Percentiles rank a stretch among this genome's conserved stretches.
Evolutionary conservation across 1,140 invertebrate species (phyloP).

Genomic region (Sycophila sp.): DNA sequence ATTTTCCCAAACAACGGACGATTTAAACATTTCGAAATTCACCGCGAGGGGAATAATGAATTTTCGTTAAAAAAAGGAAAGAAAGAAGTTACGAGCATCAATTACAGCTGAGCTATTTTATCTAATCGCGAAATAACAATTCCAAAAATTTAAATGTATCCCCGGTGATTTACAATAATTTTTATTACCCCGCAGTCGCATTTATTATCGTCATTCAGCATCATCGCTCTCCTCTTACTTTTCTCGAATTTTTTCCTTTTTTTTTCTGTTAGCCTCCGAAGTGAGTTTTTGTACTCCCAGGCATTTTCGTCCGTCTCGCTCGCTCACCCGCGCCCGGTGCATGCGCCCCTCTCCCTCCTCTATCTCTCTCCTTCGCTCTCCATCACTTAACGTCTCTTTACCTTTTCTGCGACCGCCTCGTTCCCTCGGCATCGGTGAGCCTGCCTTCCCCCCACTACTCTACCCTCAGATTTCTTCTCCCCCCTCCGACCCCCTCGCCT

Average conservation of each 20-base stretch:
- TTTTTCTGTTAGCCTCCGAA: conserved; percentile 4
- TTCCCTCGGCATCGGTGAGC: conserved; percentile 2
- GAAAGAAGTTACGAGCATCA: too few relatives aligned
- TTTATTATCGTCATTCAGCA: neutral
- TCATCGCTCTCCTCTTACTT: neutral
- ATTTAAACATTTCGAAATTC: too few relatives aligned
- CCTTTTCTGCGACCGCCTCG: conserved; percentile 35
- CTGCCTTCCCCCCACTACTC: too few relatives aligned
- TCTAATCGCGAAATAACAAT: conserved; percentile 1
- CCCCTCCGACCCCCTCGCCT: neutral
- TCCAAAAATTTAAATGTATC: neutral
- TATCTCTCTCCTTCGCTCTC: conserved; percentile 33
- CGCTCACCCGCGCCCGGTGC: conserved; percentile 29
- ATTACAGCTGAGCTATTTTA: neutral
- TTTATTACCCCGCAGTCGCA: neutral
- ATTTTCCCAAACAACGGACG: too few relatives aligned
- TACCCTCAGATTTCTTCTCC: conserved; percentile 21
- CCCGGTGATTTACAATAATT: too few relatives aligned
- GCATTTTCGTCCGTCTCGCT: conserved; percentile 17
- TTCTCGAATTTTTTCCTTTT: conserved; percentile 17
- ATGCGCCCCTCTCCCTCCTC: conserved; percentile 27
- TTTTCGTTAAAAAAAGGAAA: too few relatives aligned
- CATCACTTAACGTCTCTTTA: conserved; percentile 36
- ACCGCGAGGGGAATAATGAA: too few relatives aligned
- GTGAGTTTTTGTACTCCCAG: conserved; percentile 26